Percentiles rank a stretch among this genome's conserved stretches.
Conservation (phyloP, 1,140 invertebrate genomes). For the Chymomyza costata region DNA sequence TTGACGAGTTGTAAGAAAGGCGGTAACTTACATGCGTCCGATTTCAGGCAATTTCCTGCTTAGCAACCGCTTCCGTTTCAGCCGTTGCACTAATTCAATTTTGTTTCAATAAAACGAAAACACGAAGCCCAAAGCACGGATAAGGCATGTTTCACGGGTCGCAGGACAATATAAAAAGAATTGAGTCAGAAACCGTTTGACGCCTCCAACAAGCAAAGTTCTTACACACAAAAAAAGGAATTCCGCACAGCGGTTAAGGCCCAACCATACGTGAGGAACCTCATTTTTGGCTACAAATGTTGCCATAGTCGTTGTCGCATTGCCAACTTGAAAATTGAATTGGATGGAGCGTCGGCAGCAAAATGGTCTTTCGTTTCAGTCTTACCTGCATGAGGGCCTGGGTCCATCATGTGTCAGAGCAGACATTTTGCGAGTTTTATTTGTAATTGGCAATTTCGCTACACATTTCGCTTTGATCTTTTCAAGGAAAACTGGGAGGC, state of each 20-base stretch:
- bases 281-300: slow-evolving; percentile 50
- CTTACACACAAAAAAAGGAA: too few relatives aligned
- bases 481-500: too few relatives aligned
- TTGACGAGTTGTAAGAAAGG: too few relatives aligned
- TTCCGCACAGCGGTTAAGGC: slow-evolving; percentile 5
- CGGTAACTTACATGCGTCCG: slow-evolving; percentile 61
- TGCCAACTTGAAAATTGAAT: slow-evolving; percentile 63
- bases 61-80: slow-evolving; percentile 67
- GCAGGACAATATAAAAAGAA: too few relatives aligned
- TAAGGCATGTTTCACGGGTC: slow-evolving; percentile 41
- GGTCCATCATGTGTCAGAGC: neutral
- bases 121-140: slow-evolving; percentile 7
- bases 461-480: slow-evolving; percentile 68
- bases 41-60: slow-evolving; percentile 69
- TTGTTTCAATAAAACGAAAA: slow-evolving; percentile 62
- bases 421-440: slow-evolving; percentile 55
- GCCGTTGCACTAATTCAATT: slow-evolving; percentile 65
- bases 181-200: too few relatives aligned
- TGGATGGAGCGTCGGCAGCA: slow-evolving; percentile 21
- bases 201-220: too few relatives aligned
- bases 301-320: slow-evolving; percentile 26
- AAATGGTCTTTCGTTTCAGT: slow-evolving; percentile 45
- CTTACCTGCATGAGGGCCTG: neutral
- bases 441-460: slow-evolving; percentile 69
- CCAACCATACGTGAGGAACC: slow-evolving; percentile 7